Base-by-base conservation (phyloP, 2,797 vertebrate species). In the Clarias fuscus region DNA sequence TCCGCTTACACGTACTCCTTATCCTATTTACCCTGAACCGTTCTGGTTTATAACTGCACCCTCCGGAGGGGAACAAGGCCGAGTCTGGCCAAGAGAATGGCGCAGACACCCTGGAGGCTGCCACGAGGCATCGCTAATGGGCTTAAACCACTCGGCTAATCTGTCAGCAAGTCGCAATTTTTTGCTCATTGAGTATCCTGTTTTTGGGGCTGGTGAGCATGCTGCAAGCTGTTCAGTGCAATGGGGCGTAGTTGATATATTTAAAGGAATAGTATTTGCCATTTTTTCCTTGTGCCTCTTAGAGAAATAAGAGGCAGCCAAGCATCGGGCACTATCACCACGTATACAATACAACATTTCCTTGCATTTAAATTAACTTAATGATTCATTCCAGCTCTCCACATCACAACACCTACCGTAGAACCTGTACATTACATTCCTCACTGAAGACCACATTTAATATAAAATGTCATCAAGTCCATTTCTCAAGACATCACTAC, bases 11-110 rank as follows among this genome's bases (percentile, higher is more conserved):
- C 83, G 48, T 89, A 88, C 89, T 90, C 81, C 88, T 93, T 90
- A 92, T 93, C 92, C 90, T 88, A 90, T 94, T 93, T 93, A 92
- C 92, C 92, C 91, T 90, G 88, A 87, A 76, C 90, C 67, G 81
- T 88, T 91, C 67, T 71, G 87, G 87, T 84, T 65, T 77, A 68
- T 77, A 48, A 75, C 88, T 82, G 86, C 87, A 89, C 90, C 82
- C 72, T 87, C 91, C 89, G 56, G 18, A 81, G 43, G 6, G 71
- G 61, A 81, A 64, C 20, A 0, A 30, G 86, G 78, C 83, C 81
- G 2, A 86, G 86, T 87, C 92, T 89, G 90, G 92, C 91, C 88
- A 37, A 85, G 79, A 87, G 37, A 84, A 88, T 87, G 84, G 82
- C 76, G 86, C 61, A 53, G 84, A 89, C 84, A 84, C 88, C 80